Percentiles rank a stretch among this genome's conserved stretches.
Evolutionary conservation across 2,888 invertebrate species (phyloP).

Genomic region (Lithophane semibrunnea): DNA sequence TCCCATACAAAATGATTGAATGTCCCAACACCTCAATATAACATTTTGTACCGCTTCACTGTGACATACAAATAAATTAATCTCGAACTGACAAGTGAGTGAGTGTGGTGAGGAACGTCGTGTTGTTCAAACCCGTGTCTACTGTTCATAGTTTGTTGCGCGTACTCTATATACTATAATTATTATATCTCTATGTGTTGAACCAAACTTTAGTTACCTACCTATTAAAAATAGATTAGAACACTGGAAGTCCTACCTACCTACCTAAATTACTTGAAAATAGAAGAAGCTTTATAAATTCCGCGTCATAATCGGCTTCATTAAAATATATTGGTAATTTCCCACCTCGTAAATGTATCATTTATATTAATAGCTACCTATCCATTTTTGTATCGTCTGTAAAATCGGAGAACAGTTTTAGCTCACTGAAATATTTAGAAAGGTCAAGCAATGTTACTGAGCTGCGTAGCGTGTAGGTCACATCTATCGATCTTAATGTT

Average conservation of each 20-base stretch:
- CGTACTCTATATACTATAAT: no score
- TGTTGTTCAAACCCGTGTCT: no score
- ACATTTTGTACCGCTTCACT: no score
- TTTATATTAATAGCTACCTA: slow-evolving; percentile 21
- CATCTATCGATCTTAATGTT: slow-evolving; percentile 17
- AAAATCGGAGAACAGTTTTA: slow-evolving; percentile 22
- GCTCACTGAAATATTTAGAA: slow-evolving; percentile 41
- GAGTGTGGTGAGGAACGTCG: no score
- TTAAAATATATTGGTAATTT: slow-evolving; percentile 28
- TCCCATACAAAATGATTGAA: no score
- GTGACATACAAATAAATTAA: no score
- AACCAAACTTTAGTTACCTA: no score
- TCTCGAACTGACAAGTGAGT: no score
- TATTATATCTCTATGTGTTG: no score
- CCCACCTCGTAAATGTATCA: slow-evolving; percentile 11
- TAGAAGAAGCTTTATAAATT: not conserved
- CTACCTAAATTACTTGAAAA: slow-evolving; percentile 2
- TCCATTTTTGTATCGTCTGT: slow-evolving; percentile 19
- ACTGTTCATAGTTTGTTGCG: no score
- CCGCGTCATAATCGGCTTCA: slow-evolving; percentile 6
- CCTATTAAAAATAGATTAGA: not conserved
- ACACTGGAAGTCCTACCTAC: not conserved
- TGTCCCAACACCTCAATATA: no score
- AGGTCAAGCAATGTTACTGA: slow-evolving; percentile 39
- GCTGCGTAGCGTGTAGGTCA: slow-evolving; percentile 26